Percentiles rank a stretch among this genome's conserved stretches.
phyloP scores from a whole-genome alignment of 1,140 invertebrate genomes.

The Ectropis grisescens region DNA sequence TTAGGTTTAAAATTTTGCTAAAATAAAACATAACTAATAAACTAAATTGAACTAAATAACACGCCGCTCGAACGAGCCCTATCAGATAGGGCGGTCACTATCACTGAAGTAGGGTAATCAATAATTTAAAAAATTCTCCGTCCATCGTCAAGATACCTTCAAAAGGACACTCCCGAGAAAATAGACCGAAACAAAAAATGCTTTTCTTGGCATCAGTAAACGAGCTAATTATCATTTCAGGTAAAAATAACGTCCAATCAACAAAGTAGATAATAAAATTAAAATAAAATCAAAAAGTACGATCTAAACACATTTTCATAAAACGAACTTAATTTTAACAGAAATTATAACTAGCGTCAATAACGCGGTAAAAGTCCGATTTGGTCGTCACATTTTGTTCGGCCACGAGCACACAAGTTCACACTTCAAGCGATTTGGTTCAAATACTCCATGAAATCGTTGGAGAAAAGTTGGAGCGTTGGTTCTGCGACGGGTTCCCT shows the following conservation, averaged over 20 bases:
- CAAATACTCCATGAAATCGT: slow-evolving; percentile 72
- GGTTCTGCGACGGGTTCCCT: slow-evolving; percentile 28
- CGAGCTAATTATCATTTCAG: slow-evolving; percentile 49
- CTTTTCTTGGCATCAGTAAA: slow-evolving; percentile 62
- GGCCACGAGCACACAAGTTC: too few species aligned
- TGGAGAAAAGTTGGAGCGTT: slow-evolving; percentile 72
- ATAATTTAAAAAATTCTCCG: slow-evolving; percentile 46
- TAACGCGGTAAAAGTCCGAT: slow-evolving; percentile 31
- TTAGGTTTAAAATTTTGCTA: slow-evolving; percentile 67
- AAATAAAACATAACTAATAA: slow-evolving; percentile 71
- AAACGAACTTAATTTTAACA: slow-evolving; percentile 70
- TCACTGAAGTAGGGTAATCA: slow-evolving; percentile 61
- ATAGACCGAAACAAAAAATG: slow-evolving; percentile 49
- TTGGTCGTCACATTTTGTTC: neutral
- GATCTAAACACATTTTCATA: slow-evolving; percentile 66
- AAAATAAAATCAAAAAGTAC: slow-evolving; percentile 68
- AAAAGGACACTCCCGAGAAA: slow-evolving; percentile 37
- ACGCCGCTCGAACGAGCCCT: slow-evolving; percentile 48
- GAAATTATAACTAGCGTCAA: slow-evolving; percentile 58
- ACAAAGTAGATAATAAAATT: slow-evolving; percentile 68
- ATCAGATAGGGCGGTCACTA: slow-evolving; percentile 61
- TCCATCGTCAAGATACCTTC: slow-evolving; percentile 34
- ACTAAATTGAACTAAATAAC: slow-evolving; percentile 71
- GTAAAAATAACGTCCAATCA: slow-evolving; percentile 67
- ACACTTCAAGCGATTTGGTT: slow-evolving; percentile 72